Conservation (phyloP, 2,113 vertebrate species). For the Grantiella picta region DNA sequence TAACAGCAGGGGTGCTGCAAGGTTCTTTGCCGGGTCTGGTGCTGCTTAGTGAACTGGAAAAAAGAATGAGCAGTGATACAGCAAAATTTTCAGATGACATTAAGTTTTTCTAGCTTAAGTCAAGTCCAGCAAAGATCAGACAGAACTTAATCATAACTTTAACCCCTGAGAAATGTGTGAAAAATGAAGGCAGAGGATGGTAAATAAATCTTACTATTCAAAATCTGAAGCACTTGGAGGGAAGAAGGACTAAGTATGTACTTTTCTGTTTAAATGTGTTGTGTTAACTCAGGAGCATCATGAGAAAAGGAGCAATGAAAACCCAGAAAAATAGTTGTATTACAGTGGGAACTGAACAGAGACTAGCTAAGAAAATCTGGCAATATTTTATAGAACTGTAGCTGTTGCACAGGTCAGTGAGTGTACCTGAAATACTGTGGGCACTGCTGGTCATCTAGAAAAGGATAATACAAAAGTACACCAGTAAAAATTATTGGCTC, state of each 20-base stretch:
- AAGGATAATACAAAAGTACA: background rate
- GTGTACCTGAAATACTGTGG: background rate
- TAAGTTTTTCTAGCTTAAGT: background rate
- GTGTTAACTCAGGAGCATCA: background rate
- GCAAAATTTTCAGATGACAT: constrained; percentile 29
- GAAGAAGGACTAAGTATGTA: background rate
- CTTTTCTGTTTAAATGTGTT: background rate
- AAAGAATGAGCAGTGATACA: constrained; percentile 22
- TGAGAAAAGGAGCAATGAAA: background rate
- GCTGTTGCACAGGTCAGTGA: background rate
- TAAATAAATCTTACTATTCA: background rate
- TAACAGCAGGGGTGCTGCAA: constrained; percentile 1
- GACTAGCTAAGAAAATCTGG: background rate
- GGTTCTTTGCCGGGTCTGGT: background rate
- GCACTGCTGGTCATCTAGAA: background rate
- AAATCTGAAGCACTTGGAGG: background rate
- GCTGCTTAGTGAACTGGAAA: constrained; percentile 28
- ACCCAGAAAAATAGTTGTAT: background rate
- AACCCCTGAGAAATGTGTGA: background rate
- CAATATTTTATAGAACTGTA: background rate
- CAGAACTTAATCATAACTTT: background rate
- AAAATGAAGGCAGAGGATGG: background rate
- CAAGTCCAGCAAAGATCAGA: background rate
- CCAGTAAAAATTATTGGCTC: background rate
- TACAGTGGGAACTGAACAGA: background rate